Percentiles rank a stretch among this genome's conserved stretches.
These are phyloP conservation scores for Orthosia cruda DNA, from an alignment of 2,888 invertebrate species.

Conservation along the genomic window DNA sequence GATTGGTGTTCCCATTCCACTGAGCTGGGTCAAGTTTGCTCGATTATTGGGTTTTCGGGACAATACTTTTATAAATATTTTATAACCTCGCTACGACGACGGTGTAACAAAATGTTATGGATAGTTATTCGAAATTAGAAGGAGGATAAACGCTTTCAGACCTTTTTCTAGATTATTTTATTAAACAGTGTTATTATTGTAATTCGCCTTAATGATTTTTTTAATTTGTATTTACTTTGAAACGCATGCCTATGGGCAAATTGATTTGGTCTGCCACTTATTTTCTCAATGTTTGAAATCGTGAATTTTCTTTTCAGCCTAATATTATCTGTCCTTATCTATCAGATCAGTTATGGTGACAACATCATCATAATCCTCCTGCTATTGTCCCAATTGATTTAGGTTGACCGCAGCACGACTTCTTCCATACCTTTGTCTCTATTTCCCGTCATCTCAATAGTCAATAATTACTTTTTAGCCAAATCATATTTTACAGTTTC, in stretches of 20 bases:
- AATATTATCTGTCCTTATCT: neutral
- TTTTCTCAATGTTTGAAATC: constrained; percentile 2
- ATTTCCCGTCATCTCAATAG: no score
- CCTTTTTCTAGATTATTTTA: neutral
- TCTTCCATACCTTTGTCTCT: no score
- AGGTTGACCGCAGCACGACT: no score
- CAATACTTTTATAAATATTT: constrained; percentile 58
- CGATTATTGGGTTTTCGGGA: constrained; percentile 52
- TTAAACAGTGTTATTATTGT: no score
- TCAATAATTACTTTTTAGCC: no score
- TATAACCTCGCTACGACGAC: constrained; percentile 34
- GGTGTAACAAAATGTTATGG: constrained; percentile 18
- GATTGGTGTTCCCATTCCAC: constrained; percentile 40
- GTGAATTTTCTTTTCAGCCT: neutral
- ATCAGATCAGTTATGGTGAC: no score
- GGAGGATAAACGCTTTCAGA: neutral
- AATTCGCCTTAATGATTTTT: no score
- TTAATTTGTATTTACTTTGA: neutral
- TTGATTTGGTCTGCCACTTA: neutral
- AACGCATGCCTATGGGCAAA: neutral
- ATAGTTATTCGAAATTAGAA: constrained; percentile 30
- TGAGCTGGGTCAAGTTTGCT: constrained; percentile 58
- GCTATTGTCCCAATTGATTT: no score
- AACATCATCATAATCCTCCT: no score
- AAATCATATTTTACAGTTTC: no score